These are phyloP conservation scores for Megaceryle alcyon DNA, from an alignment of 2,797 vertebrate species.

Conservation along the genomic window DNA sequence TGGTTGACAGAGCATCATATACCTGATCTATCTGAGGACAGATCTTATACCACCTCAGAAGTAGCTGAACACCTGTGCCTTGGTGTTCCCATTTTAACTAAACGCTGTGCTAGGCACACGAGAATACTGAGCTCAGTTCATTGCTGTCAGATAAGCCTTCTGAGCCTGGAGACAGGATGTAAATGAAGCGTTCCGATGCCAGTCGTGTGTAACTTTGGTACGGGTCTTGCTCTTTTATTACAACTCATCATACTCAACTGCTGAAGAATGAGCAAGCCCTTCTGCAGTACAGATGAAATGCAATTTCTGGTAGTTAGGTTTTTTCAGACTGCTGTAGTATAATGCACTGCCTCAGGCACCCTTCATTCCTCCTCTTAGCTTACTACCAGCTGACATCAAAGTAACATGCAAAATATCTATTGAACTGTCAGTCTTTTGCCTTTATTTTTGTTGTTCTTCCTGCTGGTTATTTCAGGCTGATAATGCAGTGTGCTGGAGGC, in stretches of 20 bases:
- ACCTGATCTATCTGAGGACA: neutral
- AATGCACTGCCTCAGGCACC: constrained; percentile 15
- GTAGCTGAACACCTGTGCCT: neutral
- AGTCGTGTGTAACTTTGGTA: neutral
- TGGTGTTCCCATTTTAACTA: accelerated
- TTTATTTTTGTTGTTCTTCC: neutral
- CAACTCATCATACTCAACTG: neutral
- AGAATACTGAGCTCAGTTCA: accelerated
- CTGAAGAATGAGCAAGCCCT: neutral
- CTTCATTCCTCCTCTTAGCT: neutral
- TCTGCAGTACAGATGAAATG: neutral
- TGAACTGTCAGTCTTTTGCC: neutral
- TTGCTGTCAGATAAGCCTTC: neutral
- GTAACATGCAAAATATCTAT: neutral
- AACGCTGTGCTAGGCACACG: neutral
- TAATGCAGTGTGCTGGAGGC: constrained; percentile 23
- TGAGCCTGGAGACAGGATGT: neutral
- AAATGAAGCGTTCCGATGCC: accelerated
- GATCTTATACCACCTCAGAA: neutral
- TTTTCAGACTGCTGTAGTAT: neutral
- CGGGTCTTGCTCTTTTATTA: neutral
- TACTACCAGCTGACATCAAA: neutral
- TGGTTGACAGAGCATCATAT: neutral
- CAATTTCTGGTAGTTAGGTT: neutral
- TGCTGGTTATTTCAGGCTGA: neutral